phyloP scores from a whole-genome alignment of 2,797 vertebrate species.

The Sciurus carolinensis region DNA sequence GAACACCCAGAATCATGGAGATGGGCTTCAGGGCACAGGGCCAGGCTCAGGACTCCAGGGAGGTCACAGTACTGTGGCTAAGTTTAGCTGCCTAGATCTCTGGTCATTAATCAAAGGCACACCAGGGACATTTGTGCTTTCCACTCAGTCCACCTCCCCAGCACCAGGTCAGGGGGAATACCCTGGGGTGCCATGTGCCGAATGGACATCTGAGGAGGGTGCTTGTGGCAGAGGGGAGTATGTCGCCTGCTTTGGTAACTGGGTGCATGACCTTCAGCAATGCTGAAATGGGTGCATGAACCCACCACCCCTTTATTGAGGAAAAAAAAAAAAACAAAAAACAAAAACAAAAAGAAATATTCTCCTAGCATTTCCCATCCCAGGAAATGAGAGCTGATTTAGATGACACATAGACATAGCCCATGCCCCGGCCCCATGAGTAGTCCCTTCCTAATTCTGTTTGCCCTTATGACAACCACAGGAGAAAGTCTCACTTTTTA shows the following conservation, averaged over 20 bases:
- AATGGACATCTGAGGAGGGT: not conserved
- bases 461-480: rapidly evolving
- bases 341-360: no score
- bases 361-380: not conserved
- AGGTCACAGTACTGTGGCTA: rapidly evolving
- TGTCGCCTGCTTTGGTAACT: not conserved
- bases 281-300: not conserved
- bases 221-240: rapidly evolving
- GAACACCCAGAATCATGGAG: not conserved
- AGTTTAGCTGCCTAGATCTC: not conserved
- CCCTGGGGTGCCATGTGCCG: no score
- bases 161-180: not conserved
- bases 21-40: not conserved
- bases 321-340: not conserved
- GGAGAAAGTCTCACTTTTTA: not conserved
- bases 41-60: not conserved
- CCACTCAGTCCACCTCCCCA: not conserved
- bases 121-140: not conserved
- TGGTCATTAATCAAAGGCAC: not conserved
- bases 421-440: rapidly evolving
- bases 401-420: not conserved
- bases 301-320: not conserved
- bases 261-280: not conserved
- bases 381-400: not conserved
- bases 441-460: rapidly evolving